These are phyloP conservation scores for Limnephilus lunatus DNA, from an alignment of 2,888 invertebrate genomes.

Conservation along the genomic window DNA sequence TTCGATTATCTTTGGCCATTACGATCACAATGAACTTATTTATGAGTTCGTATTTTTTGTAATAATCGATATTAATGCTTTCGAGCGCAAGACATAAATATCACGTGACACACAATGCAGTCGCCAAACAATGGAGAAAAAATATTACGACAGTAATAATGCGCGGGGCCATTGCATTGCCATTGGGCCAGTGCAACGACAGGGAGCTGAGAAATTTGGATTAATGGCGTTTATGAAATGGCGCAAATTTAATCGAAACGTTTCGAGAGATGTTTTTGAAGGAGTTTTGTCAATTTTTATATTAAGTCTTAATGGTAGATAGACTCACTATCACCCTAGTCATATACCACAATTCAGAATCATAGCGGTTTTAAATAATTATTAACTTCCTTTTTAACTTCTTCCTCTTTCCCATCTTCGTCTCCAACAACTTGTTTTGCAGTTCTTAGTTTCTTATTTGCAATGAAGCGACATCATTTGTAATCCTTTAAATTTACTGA, in stretches of 20 bases:
- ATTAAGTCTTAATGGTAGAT: too few relatives aligned
- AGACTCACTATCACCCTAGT: too few relatives aligned
- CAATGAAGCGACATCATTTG: too few relatives aligned
- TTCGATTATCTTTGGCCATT: not conserved
- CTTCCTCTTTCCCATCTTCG: too few relatives aligned
- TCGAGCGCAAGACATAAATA: constrained; percentile 44
- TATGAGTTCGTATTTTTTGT: constrained; percentile 33
- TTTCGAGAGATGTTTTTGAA: not conserved
- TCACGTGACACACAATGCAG: constrained; percentile 33
- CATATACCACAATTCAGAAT: too few relatives aligned
- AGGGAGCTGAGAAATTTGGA: not conserved
- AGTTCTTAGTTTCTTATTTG: too few relatives aligned
- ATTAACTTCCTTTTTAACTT: too few relatives aligned
- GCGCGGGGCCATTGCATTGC: not conserved
- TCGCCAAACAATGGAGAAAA: constrained; percentile 38
- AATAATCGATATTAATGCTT: constrained; percentile 48
- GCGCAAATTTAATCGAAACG: not conserved
- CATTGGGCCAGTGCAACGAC: not conserved
- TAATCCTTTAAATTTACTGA: too few relatives aligned
- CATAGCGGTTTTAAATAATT: too few relatives aligned
- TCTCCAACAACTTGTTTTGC: too few relatives aligned
- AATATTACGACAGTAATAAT: constrained; percentile 34
- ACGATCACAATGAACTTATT: constrained; percentile 23
- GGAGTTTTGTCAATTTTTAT: not conserved
- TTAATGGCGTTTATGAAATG: not conserved